phyloP scores from a whole-genome alignment of 2,113 vertebrate genomes.

The Xiphias gladius region DNA sequence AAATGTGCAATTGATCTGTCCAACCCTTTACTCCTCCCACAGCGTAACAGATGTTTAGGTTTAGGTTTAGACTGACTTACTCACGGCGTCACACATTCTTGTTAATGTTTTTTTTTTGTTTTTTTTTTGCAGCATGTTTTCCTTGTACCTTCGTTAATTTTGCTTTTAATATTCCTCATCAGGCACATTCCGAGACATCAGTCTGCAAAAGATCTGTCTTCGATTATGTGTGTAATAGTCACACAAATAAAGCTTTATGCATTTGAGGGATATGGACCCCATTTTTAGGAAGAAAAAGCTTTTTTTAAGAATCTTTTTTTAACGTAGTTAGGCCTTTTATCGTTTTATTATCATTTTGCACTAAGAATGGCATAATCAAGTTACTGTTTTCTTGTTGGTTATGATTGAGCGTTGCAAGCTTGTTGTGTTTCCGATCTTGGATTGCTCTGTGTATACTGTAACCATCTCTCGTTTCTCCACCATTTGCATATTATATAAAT shows the following conservation, averaged over 20 bases:
- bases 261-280: constrained; percentile 63
- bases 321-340: constrained; percentile 64
- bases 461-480: constrained; percentile 75
- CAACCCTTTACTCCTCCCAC: constrained; percentile 29
- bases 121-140: constrained; percentile 16
- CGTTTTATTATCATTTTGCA: constrained; percentile 78
- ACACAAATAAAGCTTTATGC: constrained; percentile 70
- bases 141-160: constrained; percentile 23
- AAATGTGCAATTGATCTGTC: constrained; percentile 57
- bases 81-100: constrained; percentile 22
- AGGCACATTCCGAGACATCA: constrained; percentile 74
- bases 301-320: constrained; percentile 18
- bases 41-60: not conserved
- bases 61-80: not conserved
- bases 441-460: constrained; percentile 79
- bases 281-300: constrained; percentile 32
- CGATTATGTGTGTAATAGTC: constrained; percentile 39
- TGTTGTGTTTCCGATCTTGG: constrained; percentile 74
- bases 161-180: constrained; percentile 61
- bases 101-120: not conserved
- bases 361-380: constrained; percentile 84
- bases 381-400: constrained; percentile 79
- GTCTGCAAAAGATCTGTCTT: constrained; percentile 58
- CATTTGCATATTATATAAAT: constrained; percentile 77
- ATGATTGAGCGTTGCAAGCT: constrained; percentile 69